A percentile compares a stretch with the other conserved stretches of the same genome.
Conservation (phyloP, 2,888 invertebrate species). For the Palloptera scutellata region DNA sequence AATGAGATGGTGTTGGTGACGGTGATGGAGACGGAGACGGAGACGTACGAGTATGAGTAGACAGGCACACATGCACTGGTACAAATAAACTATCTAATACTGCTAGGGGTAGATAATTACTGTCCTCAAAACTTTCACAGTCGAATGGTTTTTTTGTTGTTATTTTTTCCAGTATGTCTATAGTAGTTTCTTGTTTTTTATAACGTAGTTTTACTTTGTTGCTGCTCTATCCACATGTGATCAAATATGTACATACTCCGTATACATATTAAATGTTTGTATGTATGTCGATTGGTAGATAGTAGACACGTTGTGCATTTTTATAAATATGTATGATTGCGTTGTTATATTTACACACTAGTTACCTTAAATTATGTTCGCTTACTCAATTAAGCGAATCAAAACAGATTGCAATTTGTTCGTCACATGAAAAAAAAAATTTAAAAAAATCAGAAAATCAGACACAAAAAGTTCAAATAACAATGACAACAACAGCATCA, state of each 20-base stretch:
- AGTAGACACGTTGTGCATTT: not conserved
- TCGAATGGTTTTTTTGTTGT: no score
- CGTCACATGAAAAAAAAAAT: not conserved
- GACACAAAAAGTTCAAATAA: not conserved
- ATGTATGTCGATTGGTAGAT: not conserved
- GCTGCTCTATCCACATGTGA: no score
- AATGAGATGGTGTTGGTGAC: no score
- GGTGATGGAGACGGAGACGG: no score
- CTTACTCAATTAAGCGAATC: slow-evolving; percentile 61
- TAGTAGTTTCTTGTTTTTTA: not conserved
- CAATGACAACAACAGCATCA: not conserved
- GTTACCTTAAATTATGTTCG: slow-evolving; percentile 22
- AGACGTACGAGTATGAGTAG: no score
- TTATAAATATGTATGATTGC: not conserved
- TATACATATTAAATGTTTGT: not conserved
- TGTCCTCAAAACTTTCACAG: no score
- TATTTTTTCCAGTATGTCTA: slow-evolving; percentile 1
- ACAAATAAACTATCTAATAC: no score
- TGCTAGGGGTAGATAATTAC: no score
- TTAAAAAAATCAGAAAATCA: not conserved
- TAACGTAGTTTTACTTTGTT: not conserved
- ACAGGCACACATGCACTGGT: no score
- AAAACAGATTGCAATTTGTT: slow-evolving; percentile 43
- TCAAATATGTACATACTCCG: not conserved
- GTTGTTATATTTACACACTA: not conserved